These are phyloP conservation scores for Amphipyra tragopoginis DNA, from an alignment of 2,888 invertebrate genomes.

Conservation along the genomic window DNA sequence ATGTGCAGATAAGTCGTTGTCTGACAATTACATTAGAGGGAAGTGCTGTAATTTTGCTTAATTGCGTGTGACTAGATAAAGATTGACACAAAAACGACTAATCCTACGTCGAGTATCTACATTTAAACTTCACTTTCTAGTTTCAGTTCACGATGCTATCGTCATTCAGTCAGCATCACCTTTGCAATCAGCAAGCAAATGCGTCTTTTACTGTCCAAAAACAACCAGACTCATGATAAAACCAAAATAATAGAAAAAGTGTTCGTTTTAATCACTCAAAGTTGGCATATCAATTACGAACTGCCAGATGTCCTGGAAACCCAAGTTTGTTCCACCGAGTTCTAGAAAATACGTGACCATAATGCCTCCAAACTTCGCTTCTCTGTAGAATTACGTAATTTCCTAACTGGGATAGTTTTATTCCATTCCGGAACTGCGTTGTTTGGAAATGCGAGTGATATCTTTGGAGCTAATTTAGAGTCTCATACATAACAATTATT, in stretches of 20 bases:
- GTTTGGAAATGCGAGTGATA: slow-evolving; percentile 30
- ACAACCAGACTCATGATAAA: slow-evolving; percentile 1
- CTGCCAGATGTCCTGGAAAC: slow-evolving; percentile 53
- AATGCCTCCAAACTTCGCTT: slow-evolving; percentile 58
- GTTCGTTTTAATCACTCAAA: slow-evolving; percentile 50
- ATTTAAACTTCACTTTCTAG: too few species aligned
- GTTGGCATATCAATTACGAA: slow-evolving; percentile 56
- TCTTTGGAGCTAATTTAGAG: slow-evolving; percentile 14
- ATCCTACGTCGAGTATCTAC: too few species aligned
- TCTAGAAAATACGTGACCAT: slow-evolving; percentile 55
- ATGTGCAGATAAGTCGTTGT: too few species aligned
- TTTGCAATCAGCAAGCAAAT: too few species aligned
- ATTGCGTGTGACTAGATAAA: too few species aligned
- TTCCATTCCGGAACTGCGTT: slow-evolving; percentile 25
- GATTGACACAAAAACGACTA: too few species aligned
- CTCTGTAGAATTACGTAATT: slow-evolving; percentile 57
- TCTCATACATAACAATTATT: too few species aligned
- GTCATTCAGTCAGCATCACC: too few species aligned
- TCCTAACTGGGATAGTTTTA: slow-evolving; percentile 51
- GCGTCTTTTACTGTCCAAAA: background rate
- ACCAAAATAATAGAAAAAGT: slow-evolving; percentile 31
- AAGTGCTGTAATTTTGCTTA: too few species aligned
- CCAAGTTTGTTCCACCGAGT: slow-evolving; percentile 41
- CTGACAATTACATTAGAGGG: too few species aligned
- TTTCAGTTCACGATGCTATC: too few species aligned